Conservation (phyloP, 2,888 invertebrate genomes). For the Oscheius sp. region DNA sequence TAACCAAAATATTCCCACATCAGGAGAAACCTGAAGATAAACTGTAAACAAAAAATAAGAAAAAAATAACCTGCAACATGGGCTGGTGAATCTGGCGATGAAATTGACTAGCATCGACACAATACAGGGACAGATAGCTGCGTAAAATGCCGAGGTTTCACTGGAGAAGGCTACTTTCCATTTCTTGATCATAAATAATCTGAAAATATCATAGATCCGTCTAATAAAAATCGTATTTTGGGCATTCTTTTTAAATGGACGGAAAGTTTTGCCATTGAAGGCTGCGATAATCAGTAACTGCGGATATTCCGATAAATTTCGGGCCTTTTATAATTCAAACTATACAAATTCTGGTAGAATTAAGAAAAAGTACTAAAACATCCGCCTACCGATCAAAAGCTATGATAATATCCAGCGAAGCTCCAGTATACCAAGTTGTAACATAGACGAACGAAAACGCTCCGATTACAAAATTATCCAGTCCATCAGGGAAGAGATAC, state of each 20-base stretch:
- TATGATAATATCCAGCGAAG: conserved; percentile 2
- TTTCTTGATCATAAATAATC: conserved; percentile 5
- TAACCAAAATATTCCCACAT: conserved; percentile 24
- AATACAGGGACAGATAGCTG: background rate
- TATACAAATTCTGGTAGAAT: no score
- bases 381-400: conserved; percentile 6
- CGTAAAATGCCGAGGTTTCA: background rate
- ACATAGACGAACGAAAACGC: background rate
- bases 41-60: no score
- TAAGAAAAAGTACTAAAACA: no score
- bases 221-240: no score
- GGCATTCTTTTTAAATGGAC: no score
- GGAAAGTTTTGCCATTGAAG: no score
- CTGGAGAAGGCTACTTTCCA: background rate
- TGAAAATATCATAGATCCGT: background rate
- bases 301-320: no score
- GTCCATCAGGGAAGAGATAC: background rate
- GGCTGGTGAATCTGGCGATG: background rate
- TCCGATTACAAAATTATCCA: background rate
- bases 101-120: background rate
- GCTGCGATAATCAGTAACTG: no score
- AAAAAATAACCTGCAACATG: conserved; percentile 30
- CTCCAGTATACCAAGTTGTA: conserved; percentile 4
- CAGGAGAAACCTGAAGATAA: conserved; percentile 13
- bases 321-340: no score